Base-by-base conservation (phyloP, 2,888 invertebrate species). In the Watsonalla cultraria region DNA sequence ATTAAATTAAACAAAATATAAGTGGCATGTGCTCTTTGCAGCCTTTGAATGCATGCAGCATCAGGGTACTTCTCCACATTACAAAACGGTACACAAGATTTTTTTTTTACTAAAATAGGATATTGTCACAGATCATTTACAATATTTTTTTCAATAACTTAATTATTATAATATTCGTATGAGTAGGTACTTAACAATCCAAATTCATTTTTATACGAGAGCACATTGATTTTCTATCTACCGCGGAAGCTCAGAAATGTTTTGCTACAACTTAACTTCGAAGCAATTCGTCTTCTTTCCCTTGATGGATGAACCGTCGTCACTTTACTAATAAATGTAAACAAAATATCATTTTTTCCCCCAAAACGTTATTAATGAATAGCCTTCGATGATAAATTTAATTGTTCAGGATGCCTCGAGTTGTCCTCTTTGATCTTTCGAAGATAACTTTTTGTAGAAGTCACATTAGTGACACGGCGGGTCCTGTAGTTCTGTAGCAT, bases 321-420 rank as follows among this genome's bases (percentile, higher is more conserved):
- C 84, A 82, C 84, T 86, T 76, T 74, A 82, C 83, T 87, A 84
- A 89, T 88, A 88, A 88, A 90, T 82, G 87, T 90, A 89, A 90
- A 90, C 90, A 90, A 88, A 87, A 82, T 80, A 81, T 74, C 76
- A 69, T 72, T 80, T 87, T 87, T 84, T 82, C 61, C 58, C 69
- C 72, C 63, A 76, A 78, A 80, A 78, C 66, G 70, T 84, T 84
- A 87, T 83, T 84, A 86, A 89, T 85, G 84, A 84, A 81, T 75
- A 68, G 65, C 62, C 63, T 62, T 61, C 64, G 78, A 70, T 81
- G 84, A 86, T 84, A 82, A 80, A 65, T 81, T 81, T 85, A 87
- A 89, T 87, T 90, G 84, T 83, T 82, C 78, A 70, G 67, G 73
- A 80, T 80, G 75, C 74, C 74, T 73, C 66, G 60, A 70, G 61